Evolutionary conservation across 2,797 vertebrate species (phyloP), one percentile per base, ranked within the genome.

Genomic region (Eremophila alpestris): DNA sequence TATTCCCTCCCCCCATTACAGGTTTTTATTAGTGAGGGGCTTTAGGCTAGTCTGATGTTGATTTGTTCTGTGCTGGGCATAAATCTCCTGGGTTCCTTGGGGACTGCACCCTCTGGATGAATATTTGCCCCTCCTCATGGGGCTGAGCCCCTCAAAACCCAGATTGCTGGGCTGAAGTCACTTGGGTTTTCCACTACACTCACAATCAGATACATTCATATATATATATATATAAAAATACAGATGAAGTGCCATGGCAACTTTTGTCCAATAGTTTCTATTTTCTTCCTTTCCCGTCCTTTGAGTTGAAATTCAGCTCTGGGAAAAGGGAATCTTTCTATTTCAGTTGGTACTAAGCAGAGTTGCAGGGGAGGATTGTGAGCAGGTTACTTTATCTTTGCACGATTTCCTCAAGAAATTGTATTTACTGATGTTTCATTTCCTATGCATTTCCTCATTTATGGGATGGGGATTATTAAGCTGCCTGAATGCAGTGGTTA

Each of bases 351-450:
- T 71, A 56, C 70, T 87, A 41, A 58, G 69, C 63, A 78, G 65
- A 56, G 41, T 63, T 54, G 41, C 59, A 59, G 26, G 69, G 43
- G 51, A 71, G 36, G 48, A 5, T 7, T 81, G 43, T 69, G 92
- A 60, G 36, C 10, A 13, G 34, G 75, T 56, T 67, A 67, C 90
- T 94, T 83, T 38, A 40, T 69, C 46, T 70, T 80, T 90, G 83
- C 94, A 22, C 34, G 34, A 43, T 70, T 95, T 95, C 83, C 90
- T 95, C 80, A 21, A 86, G 65, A 81, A 87, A 78, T 54, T 68
- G 59, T 87, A 19, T 95, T 87, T 87, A 77, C 38, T 77, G 60
- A 87, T 77, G 76, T 92, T 92, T 95, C 73, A 63, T 93, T 97
- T 96, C 87, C 89, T 63, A 73, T 51, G 38, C 41, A 21, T 93